Base-by-base conservation (phyloP, 2,888 invertebrate genomes). In the Drosophila aldrichi region DNA sequence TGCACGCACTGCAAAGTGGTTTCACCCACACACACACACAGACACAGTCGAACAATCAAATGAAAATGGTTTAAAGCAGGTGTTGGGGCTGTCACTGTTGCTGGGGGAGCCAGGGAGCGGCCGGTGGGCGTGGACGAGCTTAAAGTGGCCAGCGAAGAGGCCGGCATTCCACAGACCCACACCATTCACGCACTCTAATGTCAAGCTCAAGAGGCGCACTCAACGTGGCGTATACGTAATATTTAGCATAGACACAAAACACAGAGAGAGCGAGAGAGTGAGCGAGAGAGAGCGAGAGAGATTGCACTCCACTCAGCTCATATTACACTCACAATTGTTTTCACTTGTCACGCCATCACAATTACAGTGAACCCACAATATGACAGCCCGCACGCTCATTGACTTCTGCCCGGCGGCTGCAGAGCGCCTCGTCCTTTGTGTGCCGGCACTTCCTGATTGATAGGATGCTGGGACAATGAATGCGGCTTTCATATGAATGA, bases 161-260 rank as follows among this genome's bases (percentile, higher is more conserved):
- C 68, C 73, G 81, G 83, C 86, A 83, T 73, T 80, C 20, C 20
- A 20, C 80, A 69, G 77, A 69, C 32, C 32, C 10, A 29, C 29
- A 29, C 32, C 32, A 10, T 54, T 43, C 58, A 25, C 55, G 51
- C 58, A 74, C 41, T 70, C 57, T 43, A 59, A 34, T 56, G 48
- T 56, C 56, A 62, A 32, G 55, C 44, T 44, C 12, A 29, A 29
- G 51, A 32, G 55, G 43, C 43, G 44, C 57, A 44, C 49, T 55
- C 20, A 61, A 67, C 61, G 61, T 29, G 68, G 69, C 81, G 81
- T 78, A 77, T 81, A 52, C 73, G 66, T 73, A 57, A 77, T 77
- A 77, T 67, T 60, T 36, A 14, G 58, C 10, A 32, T 34, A 36
- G 20, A 41, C 32, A 41, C 32, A n/a, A 20, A 1, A 43, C 14